Percentiles rank a stretch among this genome's conserved stretches.
These are phyloP conservation scores for Drosophila colorata DNA, from an alignment of 2,888 invertebrate genomes.

Conservation along the genomic window DNA sequence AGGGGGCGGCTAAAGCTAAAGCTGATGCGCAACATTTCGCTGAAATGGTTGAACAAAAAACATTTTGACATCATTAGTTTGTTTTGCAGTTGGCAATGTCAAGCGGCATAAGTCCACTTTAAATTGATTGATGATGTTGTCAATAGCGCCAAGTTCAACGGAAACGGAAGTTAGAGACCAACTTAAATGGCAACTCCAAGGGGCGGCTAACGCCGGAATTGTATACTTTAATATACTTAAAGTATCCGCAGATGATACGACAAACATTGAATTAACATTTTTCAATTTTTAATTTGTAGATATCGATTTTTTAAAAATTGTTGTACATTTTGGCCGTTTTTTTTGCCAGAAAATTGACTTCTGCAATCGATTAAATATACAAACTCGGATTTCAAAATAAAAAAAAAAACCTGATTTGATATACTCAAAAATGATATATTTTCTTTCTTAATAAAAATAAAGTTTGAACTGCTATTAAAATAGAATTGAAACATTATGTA, in stretches of 20 bases:
- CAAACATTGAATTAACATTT: conserved; percentile 33
- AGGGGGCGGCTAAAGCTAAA: conserved; percentile 9
- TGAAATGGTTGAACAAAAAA: conserved; percentile 26
- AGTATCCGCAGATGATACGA: too few species aligned
- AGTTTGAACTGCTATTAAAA: too few species aligned
- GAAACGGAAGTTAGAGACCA: conserved; percentile 36
- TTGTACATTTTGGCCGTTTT: too few species aligned
- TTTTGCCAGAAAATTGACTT: too few species aligned
- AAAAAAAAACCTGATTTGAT: too few species aligned
- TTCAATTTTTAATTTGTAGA: conserved; percentile 12
- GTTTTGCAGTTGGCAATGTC: conserved; percentile 61
- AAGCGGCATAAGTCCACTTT: conserved; percentile 60
- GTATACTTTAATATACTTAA: conserved; percentile 14
- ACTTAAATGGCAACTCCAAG: conserved; percentile 24
- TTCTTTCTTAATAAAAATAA: too few species aligned
- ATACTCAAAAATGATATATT: too few species aligned
- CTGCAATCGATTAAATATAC: too few species aligned
- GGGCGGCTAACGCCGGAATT: conserved; percentile 11
- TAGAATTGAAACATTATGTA: too few species aligned
- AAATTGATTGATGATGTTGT: conserved; percentile 71
- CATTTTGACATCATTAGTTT: conserved; percentile 67
- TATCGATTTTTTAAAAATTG: too few species aligned
- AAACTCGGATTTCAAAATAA: too few species aligned
- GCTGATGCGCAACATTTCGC: conserved; percentile 19
- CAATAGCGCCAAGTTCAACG: conserved; percentile 35